Evolutionary conservation across 2,888 invertebrate species (phyloP), one percentile per base, ranked within the genome.

Genomic region (Azorinus chamasolen): DNA sequence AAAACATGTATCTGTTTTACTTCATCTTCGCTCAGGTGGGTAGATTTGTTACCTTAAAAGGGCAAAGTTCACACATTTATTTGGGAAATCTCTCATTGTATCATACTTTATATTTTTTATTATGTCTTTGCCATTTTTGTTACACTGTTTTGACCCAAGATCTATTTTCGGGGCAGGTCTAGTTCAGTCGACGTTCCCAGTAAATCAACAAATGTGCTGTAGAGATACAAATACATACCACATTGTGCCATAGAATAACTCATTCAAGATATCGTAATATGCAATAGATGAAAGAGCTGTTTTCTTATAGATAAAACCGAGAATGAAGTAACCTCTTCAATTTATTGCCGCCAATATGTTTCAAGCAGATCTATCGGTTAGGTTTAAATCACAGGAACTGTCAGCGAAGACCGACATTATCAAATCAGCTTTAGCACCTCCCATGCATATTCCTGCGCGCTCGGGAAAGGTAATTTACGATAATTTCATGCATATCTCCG

Each of bases 191-290:
- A 32, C 46, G 41, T 59, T 59, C 25, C 59, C n/a, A 59, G 32
- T 59, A 59, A 65, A 55, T 65, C 55, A 55, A 48, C 32, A 32
- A 32, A 32, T 32, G 10, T 32, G 32, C 32, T 70, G 71, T 62
- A 68, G 58, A 72, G 77, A 77, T 77, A 76, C 76, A 80, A 80
- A 76, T 73, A 73, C 80, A 80, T 76, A 72, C 69, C 80, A 80
- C 80, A 80, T 76, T 73, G 72, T 65, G 39, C 54, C 65, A 55
- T 10, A 43, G 53, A 71, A 76, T 76, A 76, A 76, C 55, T 76
- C 69, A 80, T 73, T 57, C 66, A 63, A 61, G 71, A 77, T 77
- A 71, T 71, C 66, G 66, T 71, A 65, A 68, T 72, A 71, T 51
- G 55, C 37, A 50, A 25, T 58, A 76, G 76, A 76, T 76, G 76